Percentiles rank a stretch among this genome's conserved stretches.
These are phyloP conservation scores for Sinohyriopsis cumingii DNA, from an alignment of 2,888 invertebrate species.

Conservation along the genomic window DNA sequence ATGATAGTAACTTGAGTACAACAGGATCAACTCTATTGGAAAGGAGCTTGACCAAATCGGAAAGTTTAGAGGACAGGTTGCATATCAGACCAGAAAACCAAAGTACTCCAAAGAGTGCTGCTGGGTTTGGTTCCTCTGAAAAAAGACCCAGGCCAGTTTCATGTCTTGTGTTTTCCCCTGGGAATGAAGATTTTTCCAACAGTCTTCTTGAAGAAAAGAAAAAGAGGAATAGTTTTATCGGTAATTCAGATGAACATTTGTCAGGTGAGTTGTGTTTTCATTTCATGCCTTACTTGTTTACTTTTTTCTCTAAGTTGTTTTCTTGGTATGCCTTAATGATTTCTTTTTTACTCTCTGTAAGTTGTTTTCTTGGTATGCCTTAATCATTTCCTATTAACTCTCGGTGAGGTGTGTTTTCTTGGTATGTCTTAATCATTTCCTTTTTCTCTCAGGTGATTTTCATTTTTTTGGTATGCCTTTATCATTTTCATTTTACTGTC, in stretches of 20 bases:
- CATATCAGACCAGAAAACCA: slow-evolving; percentile 27
- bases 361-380: background rate
- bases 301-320: background rate
- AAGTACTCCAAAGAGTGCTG: slow-evolving; percentile 30
- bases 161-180: slow-evolving; percentile 48
- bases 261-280: slow-evolving; percentile 32
- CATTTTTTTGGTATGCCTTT: no score
- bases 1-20: slow-evolving; percentile 4
- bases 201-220: slow-evolving; percentile 37
- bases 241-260: slow-evolving; percentile 52
- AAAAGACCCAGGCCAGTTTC: slow-evolving; percentile 53
- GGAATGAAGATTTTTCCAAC: slow-evolving; percentile 24
- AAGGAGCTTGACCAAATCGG: background rate
- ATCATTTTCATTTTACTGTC: no score
- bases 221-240: slow-evolving; percentile 49
- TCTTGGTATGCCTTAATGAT: no score
- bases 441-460: no score
- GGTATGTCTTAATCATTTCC: no score
- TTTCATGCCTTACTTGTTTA: no score
- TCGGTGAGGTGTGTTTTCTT: no score
- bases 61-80: slow-evolving; percentile 8
- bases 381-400: no score
- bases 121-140: slow-evolving; percentile 28
- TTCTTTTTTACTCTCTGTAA: no score
- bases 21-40: background rate